Percentiles rank a stretch among this genome's conserved stretches.
Conservation (phyloP, 2,113 vertebrate genomes). For the Axis porcinus region DNA sequence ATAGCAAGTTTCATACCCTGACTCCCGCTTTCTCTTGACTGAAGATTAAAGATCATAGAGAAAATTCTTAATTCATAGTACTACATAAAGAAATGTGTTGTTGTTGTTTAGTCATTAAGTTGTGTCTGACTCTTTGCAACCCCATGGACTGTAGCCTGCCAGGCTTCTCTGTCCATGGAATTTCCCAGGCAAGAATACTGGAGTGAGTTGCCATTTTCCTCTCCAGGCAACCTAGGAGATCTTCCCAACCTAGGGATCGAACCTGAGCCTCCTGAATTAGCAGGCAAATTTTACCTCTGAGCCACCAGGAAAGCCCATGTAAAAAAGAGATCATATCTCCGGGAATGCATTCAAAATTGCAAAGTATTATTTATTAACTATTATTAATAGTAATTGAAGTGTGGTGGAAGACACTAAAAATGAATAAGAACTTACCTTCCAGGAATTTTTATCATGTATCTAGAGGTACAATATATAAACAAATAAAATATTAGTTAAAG, state of each 20-base stretch:
- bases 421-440: not conserved
- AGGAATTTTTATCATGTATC: not conserved
- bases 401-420: not conserved
- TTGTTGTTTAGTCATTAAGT: not conserved
- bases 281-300: not conserved
- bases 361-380: not conserved
- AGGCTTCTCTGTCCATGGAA: not conserved
- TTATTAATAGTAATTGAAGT: not conserved
- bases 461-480: not conserved
- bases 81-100: not conserved
- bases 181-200: not conserved
- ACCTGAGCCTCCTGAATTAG: not conserved
- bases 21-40: not conserved
- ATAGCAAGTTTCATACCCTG: fast-evolving
- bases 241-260: not conserved
- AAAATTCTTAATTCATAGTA: not conserved
- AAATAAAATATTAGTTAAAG: not conserved
- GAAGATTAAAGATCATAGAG: not conserved
- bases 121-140: not conserved
- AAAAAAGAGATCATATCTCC: not conserved
- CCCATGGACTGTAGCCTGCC: not conserved
- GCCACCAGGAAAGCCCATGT: not conserved
- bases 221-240: not conserved
- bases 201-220: not conserved
- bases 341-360: not conserved